Conservation (phyloP, 2,888 invertebrate genomes). For the Melanophora roralis region DNA sequence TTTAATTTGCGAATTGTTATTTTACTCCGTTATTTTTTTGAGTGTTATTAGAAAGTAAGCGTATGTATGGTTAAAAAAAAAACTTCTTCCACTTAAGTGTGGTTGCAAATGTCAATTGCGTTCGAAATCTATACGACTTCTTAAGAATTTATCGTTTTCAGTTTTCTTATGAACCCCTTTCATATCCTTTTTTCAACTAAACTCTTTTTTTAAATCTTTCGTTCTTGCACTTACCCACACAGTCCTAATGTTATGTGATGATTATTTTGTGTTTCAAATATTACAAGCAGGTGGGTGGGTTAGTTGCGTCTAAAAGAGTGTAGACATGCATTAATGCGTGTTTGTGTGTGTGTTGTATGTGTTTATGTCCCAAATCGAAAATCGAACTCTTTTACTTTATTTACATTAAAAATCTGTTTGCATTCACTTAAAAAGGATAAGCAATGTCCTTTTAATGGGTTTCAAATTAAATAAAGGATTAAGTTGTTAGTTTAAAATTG, state of each 20-base stretch:
- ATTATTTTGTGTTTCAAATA: conserved; percentile 1
- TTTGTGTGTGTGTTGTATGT: no score
- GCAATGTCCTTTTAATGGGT: conserved; percentile 78
- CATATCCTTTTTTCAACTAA: conserved; percentile 8
- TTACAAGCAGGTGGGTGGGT: conserved; percentile 6
- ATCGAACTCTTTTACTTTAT: conserved; percentile 76
- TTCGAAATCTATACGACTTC: conserved; percentile 62
- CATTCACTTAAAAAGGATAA: conserved; percentile 77
- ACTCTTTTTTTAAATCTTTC: conserved; percentile 44
- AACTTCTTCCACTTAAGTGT: conserved; percentile 62
- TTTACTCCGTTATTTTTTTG: not conserved
- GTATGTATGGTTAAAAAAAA: conserved; percentile 13
- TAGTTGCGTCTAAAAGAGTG: conserved; percentile 28
- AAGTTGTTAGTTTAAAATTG: conserved; percentile 77
- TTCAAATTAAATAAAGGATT: conserved; percentile 78
- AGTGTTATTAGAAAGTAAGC: conserved; percentile 21
- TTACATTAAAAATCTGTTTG: conserved; percentile 77
- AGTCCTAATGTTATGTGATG: conserved; percentile 35
- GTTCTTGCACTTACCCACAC: conserved; percentile 44
- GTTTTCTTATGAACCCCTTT: conserved; percentile 17
- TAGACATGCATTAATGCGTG: no score
- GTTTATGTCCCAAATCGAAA: conserved; percentile 65
- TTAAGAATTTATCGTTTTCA: conserved; percentile 53
- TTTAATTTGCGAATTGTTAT: no score
- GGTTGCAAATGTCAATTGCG: conserved; percentile 67